These are phyloP conservation scores for Wasmannia auropunctata DNA, from an alignment of 1,140 invertebrate species.

Conservation along the genomic window DNA sequence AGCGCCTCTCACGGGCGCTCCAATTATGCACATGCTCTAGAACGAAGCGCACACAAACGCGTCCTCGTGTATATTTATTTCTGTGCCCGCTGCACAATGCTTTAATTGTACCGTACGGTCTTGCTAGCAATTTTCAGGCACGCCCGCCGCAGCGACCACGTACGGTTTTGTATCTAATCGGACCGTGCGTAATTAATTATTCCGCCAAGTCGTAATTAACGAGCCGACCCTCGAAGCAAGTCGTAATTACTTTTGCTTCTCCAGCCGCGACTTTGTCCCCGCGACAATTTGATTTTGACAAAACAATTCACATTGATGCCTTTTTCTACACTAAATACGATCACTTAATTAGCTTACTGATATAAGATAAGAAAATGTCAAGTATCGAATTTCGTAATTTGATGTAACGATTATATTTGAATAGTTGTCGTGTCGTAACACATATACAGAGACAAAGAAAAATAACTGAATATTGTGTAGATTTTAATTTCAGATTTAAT, in stretches of 20 bases:
- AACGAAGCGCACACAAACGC: neutral
- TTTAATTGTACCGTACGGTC: slow-evolving; percentile 44
- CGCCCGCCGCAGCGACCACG: slow-evolving; percentile 36
- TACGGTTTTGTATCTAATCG: slow-evolving; percentile 55
- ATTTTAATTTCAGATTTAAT: slow-evolving; percentile 6
- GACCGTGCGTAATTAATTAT: slow-evolving; percentile 53
- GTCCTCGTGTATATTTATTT: slow-evolving; percentile 34
- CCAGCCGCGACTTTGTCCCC: neutral
- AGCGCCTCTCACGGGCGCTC: slow-evolving; percentile 2
- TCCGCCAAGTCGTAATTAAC: slow-evolving; percentile 41
- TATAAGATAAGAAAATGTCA: neutral
- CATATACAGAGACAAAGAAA: neutral
- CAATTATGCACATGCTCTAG: slow-evolving; percentile 24
- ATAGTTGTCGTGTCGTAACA: neutral
- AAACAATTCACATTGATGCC: neutral
- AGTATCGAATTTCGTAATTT: neutral
- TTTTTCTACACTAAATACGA: neutral
- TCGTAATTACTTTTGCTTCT: slow-evolving; percentile 46
- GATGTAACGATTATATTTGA: neutral
- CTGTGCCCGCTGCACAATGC: neutral
- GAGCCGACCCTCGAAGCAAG: neutral
- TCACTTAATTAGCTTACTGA: neutral
- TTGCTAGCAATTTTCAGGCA: slow-evolving; percentile 50
- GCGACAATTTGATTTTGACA: neutral
- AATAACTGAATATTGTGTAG: neutral